These are phyloP conservation scores for Procavia capensis DNA, from an alignment of 2,113 vertebrate species.

Conservation along the genomic window DNA sequence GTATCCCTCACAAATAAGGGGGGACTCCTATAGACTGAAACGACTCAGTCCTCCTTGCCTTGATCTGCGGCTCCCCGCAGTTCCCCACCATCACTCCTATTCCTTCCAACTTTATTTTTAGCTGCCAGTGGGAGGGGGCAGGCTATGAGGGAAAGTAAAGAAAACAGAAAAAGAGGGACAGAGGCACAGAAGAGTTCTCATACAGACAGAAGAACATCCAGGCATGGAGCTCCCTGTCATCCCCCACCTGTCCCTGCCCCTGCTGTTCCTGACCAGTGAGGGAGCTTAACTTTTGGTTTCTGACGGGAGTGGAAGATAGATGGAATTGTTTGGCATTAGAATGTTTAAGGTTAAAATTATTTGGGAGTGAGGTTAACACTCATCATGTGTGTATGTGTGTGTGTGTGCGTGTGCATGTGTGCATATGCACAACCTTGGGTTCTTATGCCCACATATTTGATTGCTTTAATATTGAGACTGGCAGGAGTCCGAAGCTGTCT, in stretches of 20 bases:
- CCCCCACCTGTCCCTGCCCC: conserved; percentile 63
- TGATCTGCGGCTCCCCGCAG: conserved; percentile 68
- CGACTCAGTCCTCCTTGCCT: background rate
- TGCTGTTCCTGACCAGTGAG: conserved; percentile 79
- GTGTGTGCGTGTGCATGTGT: too few species aligned
- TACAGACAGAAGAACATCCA: conserved; percentile 32
- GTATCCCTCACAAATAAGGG: too few species aligned
- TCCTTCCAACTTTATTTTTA: conserved; percentile 86
- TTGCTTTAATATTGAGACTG: background rate
- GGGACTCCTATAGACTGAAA: background rate
- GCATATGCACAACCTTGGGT: background rate
- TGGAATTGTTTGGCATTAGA: conserved; percentile 37
- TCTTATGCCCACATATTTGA: background rate
- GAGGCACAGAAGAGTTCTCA: conserved; percentile 69
- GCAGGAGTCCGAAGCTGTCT: background rate
- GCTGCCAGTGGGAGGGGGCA: conserved; percentile 84
- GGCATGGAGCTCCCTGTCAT: conserved; percentile 6
- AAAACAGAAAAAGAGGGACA: conserved; percentile 75
- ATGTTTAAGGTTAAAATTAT: background rate
- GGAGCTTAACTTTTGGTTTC: conserved; percentile 15
- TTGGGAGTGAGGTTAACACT: background rate
- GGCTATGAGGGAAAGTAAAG: conserved; percentile 79
- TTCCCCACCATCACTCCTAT: conserved; percentile 73
- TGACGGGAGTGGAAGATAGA: conserved; percentile 8
- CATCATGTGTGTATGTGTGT: background rate